Evolutionary conservation across 1,140 invertebrate species (phyloP).

Genomic region (Brachionus asplanchnoidis): DNA sequence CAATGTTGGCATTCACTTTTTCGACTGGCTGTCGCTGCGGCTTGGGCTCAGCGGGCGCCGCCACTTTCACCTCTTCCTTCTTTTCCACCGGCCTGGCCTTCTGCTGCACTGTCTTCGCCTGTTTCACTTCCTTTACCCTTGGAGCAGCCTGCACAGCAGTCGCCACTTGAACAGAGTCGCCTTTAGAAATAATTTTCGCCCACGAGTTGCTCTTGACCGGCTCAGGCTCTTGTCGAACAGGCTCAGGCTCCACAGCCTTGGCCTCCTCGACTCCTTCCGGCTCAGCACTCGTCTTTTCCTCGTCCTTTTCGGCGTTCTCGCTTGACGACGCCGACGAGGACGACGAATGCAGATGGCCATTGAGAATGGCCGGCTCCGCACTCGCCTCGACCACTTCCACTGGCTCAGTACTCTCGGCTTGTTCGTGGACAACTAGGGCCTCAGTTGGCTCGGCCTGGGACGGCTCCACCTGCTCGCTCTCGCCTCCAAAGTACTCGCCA

Average conservation of each 20-base stretch:
- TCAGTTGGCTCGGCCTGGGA: background rate
- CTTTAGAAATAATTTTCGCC: slow-evolving; percentile 33
- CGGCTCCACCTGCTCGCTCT: background rate
- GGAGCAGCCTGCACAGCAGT: background rate
- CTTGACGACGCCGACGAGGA: slow-evolving; percentile 7
- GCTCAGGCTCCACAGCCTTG: background rate
- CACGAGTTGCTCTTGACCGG: slow-evolving; percentile 11
- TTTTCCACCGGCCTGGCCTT: background rate
- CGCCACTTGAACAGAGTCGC: background rate
- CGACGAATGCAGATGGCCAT: background rate
- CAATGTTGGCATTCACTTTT: slow-evolving; percentile 1
- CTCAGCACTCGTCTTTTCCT: background rate
- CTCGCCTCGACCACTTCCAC: background rate
- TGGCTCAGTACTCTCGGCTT: background rate
- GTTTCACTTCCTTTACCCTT: background rate
- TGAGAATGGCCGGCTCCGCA: background rate
- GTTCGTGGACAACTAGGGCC: background rate
- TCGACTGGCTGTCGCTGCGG: background rate
- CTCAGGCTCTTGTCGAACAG: background rate
- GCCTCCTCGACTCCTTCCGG: background rate
- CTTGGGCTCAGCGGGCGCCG: background rate
- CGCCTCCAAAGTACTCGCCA: background rate
- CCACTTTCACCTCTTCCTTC: background rate
- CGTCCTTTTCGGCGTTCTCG: background rate
- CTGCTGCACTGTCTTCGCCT: background rate